Evolutionary conservation across 2,797 vertebrate genomes (phyloP).

Genomic region (Toxotes lorentzi): DNA sequence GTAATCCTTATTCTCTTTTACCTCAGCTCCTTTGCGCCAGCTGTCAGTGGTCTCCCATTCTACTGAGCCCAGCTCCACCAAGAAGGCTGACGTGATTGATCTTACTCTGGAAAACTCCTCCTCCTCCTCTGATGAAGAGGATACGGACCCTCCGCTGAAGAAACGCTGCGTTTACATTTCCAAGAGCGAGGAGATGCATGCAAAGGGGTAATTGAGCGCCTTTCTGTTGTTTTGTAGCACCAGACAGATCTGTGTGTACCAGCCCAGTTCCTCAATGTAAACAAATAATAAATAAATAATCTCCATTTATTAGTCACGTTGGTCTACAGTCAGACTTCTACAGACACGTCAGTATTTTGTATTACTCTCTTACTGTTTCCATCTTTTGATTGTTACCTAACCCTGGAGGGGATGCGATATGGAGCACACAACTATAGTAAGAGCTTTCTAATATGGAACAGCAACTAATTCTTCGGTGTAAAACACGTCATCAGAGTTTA

Average conservation of each 20-base stretch:
- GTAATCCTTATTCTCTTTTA: constrained; percentile 15
- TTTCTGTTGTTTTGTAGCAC: neutral
- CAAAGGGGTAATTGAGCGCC: constrained; percentile 89
- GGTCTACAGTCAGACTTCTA: neutral
- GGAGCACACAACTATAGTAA: neutral
- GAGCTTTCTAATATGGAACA: neutral
- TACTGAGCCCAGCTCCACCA: constrained; percentile 84
- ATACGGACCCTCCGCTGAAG: constrained; percentile 89
- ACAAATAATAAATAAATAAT: neutral
- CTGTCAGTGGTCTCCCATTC: constrained; percentile 81
- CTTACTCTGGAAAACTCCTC: constrained; percentile 94
- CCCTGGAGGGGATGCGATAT: neutral
- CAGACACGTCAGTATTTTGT: neutral
- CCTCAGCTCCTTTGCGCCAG: constrained; percentile 86
- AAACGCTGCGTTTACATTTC: constrained; percentile 92
- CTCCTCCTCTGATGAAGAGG: constrained; percentile 88
- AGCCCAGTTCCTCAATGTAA: neutral
- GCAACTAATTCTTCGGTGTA: too few relatives aligned
- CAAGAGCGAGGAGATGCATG: constrained; percentile 89
- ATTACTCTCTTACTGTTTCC: neutral
- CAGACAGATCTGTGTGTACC: too few relatives aligned
- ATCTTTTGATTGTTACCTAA: neutral
- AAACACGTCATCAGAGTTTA: neutral
- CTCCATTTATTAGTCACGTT: neutral
- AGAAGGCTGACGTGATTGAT: constrained; percentile 95